Conservation (phyloP, 1,140 invertebrate species). For the Ips typographus region DNA sequence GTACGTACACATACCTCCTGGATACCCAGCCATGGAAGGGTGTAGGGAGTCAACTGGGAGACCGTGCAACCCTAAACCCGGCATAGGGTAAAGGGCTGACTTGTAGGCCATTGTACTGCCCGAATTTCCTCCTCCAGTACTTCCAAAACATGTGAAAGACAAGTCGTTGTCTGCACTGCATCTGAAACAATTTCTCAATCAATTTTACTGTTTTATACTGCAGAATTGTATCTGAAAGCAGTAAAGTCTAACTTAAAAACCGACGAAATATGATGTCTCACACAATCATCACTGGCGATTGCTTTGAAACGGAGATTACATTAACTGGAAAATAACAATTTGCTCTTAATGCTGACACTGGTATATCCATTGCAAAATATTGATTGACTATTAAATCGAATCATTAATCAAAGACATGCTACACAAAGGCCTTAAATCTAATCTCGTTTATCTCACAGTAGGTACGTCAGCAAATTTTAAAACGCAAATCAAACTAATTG, state of each 20-base stretch:
- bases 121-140: conserved; percentile 53
- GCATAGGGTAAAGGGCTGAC: conserved; percentile 57
- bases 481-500: conserved; percentile 35
- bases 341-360: too few species aligned
- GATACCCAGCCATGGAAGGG: conserved; percentile 61
- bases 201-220: neutral
- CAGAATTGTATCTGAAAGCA: neutral
- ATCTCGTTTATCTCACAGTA: neutral
- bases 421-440: neutral
- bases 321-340: too few species aligned
- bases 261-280: too few species aligned
- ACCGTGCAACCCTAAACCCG: conserved; percentile 59
- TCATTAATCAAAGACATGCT: conserved; percentile 1
- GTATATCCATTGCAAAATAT: too few species aligned
- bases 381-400: too few species aligned
- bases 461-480: conserved; percentile 21
- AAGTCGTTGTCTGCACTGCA: conserved; percentile 58
- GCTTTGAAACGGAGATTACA: too few species aligned
- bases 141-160: conserved; percentile 58
- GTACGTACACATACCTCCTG: conserved; percentile 48
- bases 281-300: too few species aligned
- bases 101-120: conserved; percentile 59
- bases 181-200: conserved; percentile 45
- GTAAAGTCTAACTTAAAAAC: neutral
- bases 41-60: conserved; percentile 63